Evolutionary conservation across 2,113 vertebrate genomes (phyloP).

Genomic region (Anthoscopus minutus): DNA sequence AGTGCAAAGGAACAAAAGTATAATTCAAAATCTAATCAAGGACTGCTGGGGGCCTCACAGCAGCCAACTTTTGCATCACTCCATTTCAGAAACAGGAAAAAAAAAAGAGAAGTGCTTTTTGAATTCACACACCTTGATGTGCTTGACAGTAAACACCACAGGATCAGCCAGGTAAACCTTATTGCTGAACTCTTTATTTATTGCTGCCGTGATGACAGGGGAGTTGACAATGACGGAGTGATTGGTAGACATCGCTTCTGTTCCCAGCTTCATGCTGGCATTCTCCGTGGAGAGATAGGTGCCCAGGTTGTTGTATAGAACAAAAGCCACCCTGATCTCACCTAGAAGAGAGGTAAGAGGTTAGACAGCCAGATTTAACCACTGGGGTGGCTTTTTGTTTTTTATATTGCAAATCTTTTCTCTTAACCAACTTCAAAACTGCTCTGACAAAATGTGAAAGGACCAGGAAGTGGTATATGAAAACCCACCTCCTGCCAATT

Average conservation of each 20-base stretch:
- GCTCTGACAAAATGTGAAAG: neutral
- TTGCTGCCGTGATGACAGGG: conserved; percentile 92
- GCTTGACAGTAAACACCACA: conserved; percentile 91
- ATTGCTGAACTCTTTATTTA: conserved; percentile 95
- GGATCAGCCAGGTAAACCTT: conserved; percentile 96
- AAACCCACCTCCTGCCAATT: neutral
- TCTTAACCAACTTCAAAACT: neutral
- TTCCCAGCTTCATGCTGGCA: conserved; percentile 92
- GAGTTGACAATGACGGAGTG: conserved; percentile 97
- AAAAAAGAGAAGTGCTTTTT: neutral
- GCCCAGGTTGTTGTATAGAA: conserved; percentile 95
- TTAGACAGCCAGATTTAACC: neutral
- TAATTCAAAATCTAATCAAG: conserved; percentile 50
- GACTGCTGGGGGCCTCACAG: neutral
- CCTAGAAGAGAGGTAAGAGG: conserved; percentile 70
- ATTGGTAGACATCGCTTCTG: conserved; percentile 89
- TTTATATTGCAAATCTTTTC: neutral
- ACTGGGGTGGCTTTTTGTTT: fast-evolving
- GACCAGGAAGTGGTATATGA: neutral
- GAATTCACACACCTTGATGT: conserved; percentile 84
- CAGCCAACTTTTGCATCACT: neutral
- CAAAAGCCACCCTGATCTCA: conserved; percentile 95
- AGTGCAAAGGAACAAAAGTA: conserved; percentile 2
- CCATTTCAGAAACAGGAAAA: neutral
- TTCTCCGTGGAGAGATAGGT: conserved; percentile 95